Percentiles rank a stretch among this genome's conserved stretches.
Evolutionary conservation across 1,140 invertebrate species (phyloP).

Genomic region (Lineus longissimus): DNA sequence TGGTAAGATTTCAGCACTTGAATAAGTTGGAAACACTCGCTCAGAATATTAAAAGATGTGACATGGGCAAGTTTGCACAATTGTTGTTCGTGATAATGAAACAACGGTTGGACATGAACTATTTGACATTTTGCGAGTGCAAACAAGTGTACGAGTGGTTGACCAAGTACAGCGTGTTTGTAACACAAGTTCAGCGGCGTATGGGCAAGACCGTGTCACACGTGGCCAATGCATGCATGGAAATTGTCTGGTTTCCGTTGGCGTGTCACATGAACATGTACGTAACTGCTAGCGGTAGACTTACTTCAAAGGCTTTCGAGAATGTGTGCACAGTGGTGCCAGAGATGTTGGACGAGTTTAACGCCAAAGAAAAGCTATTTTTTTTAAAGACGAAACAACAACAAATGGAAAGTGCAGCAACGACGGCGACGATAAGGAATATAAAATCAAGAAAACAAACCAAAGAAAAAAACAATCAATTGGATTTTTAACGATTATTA

Average conservation of each 20-base stretch:
- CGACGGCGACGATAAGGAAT: not conserved
- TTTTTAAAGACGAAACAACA: not conserved
- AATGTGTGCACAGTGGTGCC: not conserved
- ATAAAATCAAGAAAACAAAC: not conserved
- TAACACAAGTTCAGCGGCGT: not conserved
- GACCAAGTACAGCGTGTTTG: not conserved
- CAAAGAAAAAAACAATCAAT: not conserved
- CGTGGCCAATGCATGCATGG: not conserved
- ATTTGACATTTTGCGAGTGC: not conserved
- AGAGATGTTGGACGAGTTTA: not conserved
- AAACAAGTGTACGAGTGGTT: not conserved
- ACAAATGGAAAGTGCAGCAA: not conserved
- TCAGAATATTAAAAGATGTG: not conserved
- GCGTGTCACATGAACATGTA: not conserved
- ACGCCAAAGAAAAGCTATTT: not conserved
- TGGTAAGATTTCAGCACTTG: not conserved
- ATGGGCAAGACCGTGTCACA: constrained; percentile 4
- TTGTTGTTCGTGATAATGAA: not conserved
- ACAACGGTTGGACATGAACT: not conserved
- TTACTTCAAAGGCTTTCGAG: not conserved
- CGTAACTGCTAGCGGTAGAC: not conserved
- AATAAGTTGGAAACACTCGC: constrained; percentile 5
- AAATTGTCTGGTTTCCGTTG: not conserved
- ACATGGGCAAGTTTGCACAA: not conserved
- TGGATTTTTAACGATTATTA: not conserved